Evolutionary conservation across 2,888 invertebrate species (phyloP), one percentile per base, ranked within the genome.

Genomic region (Drymonia ruficornis): DNA sequence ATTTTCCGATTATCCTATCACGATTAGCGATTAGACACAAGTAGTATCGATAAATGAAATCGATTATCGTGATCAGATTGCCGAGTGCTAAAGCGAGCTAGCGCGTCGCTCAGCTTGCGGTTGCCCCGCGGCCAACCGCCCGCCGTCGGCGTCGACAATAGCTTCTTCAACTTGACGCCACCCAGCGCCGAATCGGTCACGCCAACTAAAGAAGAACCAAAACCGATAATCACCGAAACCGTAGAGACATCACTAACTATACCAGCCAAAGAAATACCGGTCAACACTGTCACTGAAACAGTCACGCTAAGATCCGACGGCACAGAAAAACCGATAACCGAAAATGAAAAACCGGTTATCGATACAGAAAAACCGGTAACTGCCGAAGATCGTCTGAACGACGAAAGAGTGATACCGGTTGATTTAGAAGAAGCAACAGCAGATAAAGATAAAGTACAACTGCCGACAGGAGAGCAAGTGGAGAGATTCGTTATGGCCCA

Each of bases 1-100:
- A 50, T 36, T 36, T 53, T 16, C 43, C 8, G 11, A 31, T 31
- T 31, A 31, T 31, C 0, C 23, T 7, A 40, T 44, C 50, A 53
- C 53, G 65, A 71, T 56, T 65, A 60, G 51, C 69, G 64, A 65
- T 71, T 67, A 67, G 67, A 67, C 67, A 75, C 74, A 67, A 71
- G 70, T 57, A 61, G 52, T 51, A 63, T 67, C 62, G 59, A 64
- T 67, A 63, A 65, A 60, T 49, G 16, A 56, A 55, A 58, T 65
- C 60, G 70, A 64, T 72, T 66, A 60, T 80, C 76, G 72, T 76
- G 64, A 80, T 85, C 87, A 93, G 93, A 93, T 92, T 92, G 93
- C 85, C 91, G 93, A 72, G 76, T 93, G 67, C 85, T 82, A 80
- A 93, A 92, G 86, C 82, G 81, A 64, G 78, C 89, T 70, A 92